A percentile compares a stretch with the other conserved stretches of the same genome.
Conservation (phyloP, 1,140 invertebrate genomes). For the Cotesia vestalis region DNA sequence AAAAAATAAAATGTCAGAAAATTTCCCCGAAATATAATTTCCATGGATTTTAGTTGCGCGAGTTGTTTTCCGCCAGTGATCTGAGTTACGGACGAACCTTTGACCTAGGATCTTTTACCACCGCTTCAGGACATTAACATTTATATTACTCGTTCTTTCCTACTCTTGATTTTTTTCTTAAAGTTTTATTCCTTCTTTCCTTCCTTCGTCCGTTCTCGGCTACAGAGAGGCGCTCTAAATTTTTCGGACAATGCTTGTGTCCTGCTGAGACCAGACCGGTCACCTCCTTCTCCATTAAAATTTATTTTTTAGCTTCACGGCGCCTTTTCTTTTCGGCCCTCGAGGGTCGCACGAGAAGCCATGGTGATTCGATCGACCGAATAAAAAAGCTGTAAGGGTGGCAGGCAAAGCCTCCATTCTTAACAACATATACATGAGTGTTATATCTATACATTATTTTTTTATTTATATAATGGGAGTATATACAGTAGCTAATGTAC, state of each 20-base stretch:
- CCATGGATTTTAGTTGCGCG: constrained; percentile 10
- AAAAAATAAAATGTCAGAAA: constrained; percentile 3
- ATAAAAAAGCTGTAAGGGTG: constrained; percentile 20
- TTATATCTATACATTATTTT: no score
- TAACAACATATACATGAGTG: neutral
- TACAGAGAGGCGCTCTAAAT: constrained; percentile 13
- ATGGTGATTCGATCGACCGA: constrained; percentile 25
- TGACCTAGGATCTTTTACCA: constrained; percentile 14
- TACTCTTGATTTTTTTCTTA: neutral
- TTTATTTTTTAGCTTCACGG: neutral
- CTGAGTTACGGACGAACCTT: constrained; percentile 11
- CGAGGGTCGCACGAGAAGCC: constrained; percentile 11
- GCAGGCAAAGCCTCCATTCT: no score
- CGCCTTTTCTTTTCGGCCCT: constrained; percentile 12
- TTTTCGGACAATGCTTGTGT: constrained; percentile 22
- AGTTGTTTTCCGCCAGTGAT: neutral
- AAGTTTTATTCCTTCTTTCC: neutral
- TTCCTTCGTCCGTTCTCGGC: constrained; percentile 1
- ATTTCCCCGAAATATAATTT: constrained; percentile 13
- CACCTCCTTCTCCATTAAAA: neutral
- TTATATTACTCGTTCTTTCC: constrained; percentile 24
- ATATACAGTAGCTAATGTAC: neutral
- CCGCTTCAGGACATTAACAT: constrained; percentile 20
- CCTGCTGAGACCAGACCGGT: constrained; percentile 15
- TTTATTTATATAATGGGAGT: neutral